Percentiles rank a stretch among this genome's conserved stretches.
Evolutionary conservation across 2,888 invertebrate genomes (phyloP).

Genomic region (Dilophus febrilis): DNA sequence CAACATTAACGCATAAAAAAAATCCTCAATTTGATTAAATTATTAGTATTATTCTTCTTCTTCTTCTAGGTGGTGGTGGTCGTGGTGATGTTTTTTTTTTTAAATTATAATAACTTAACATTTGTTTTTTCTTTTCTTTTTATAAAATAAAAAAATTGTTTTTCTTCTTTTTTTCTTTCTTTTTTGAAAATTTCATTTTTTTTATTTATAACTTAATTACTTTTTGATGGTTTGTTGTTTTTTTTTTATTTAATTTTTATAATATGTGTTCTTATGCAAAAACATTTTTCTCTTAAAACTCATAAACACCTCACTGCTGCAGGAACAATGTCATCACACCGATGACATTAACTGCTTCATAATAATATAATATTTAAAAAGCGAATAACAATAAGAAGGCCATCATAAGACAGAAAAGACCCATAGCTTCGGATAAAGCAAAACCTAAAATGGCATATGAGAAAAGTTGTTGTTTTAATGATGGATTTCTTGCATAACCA

Average conservation of each 20-base stretch:
- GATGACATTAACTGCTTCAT: neutral
- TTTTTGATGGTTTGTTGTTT: neutral
- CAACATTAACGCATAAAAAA: too few species aligned
- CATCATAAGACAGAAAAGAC: constrained; percentile 97
- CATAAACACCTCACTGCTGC: too few species aligned
- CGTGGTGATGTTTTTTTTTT: too few species aligned
- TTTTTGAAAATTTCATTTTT: neutral
- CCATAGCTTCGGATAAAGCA: constrained; percentile 97
- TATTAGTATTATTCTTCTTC: too few species aligned
- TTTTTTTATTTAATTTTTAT: neutral
- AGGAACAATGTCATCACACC: too few species aligned
- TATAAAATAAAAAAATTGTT: too few species aligned
- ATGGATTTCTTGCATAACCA: constrained; percentile 92
- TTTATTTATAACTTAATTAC: neutral
- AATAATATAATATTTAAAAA: constrained; percentile 41
- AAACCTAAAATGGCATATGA: constrained; percentile 96
- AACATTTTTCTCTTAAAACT: too few species aligned
- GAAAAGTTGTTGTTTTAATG: constrained; percentile 93
- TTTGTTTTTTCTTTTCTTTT: constrained; percentile 3
- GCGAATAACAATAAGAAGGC: constrained; percentile 94
- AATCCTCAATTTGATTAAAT: too few species aligned
- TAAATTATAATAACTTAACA: too few species aligned
- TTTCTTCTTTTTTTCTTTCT: neutral
- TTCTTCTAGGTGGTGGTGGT: too few species aligned
- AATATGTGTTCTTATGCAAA: neutral